Evolutionary conservation across 2,888 invertebrate genomes (phyloP).

Genomic region (Scaptomyza reducta): DNA sequence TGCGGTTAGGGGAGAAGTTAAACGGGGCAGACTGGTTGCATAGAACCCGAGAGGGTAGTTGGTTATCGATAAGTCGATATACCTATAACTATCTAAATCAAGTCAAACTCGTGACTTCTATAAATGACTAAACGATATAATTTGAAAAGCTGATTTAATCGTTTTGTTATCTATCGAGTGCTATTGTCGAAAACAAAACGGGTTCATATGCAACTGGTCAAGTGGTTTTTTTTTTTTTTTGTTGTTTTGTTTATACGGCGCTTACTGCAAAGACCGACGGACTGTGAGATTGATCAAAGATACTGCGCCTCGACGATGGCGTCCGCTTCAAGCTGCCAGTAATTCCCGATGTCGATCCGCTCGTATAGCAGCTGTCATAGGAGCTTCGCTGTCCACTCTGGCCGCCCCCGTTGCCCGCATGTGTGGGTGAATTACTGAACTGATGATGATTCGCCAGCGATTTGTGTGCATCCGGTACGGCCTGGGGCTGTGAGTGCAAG

Average conservation of each 20-base stretch:
- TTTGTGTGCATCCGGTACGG: constrained; percentile 81
- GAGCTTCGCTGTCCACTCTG: constrained; percentile 71
- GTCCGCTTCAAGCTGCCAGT: constrained; percentile 81
- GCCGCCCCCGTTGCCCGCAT: constrained; percentile 31
- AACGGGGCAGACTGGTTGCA: constrained; percentile 1
- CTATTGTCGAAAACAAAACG: constrained; percentile 6
- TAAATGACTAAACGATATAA: neutral
- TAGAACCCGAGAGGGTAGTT: neutral
- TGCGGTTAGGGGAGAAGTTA: constrained; percentile 6
- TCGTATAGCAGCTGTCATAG: constrained; percentile 70
- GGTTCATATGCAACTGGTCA: constrained; percentile 14
- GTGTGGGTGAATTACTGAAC: constrained; percentile 74
- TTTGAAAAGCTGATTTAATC: constrained; percentile 3
- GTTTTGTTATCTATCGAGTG: constrained; percentile 1
- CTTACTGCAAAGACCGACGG: constrained; percentile 83
- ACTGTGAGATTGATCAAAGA: constrained; percentile 82
- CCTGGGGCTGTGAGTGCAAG: constrained; percentile 83
- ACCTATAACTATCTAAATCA: too few relatives aligned
- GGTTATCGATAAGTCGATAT: neutral
- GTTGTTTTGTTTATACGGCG: constrained; percentile 23
- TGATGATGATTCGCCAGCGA: constrained; percentile 80
- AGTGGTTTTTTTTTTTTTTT: neutral
- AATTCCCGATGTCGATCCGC: constrained; percentile 45
- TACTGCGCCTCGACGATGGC: constrained; percentile 79
- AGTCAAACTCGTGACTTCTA: too few relatives aligned